phyloP scores from a whole-genome alignment of 2,888 invertebrate genomes.

The Lepidochitona cinerea region DNA sequence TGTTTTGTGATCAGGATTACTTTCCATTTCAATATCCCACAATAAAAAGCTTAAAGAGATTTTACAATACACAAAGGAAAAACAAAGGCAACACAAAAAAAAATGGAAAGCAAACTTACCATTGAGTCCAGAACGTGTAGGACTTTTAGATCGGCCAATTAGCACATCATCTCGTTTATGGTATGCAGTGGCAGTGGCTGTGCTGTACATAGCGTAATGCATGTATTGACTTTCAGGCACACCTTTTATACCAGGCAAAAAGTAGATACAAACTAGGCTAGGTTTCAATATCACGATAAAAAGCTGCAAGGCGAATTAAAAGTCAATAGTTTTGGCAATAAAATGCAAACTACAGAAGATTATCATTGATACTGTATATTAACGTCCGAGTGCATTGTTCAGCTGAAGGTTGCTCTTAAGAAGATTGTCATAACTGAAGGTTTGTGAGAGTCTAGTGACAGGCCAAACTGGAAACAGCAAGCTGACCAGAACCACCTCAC shows the following conservation, averaged over 20 bases:
- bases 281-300: no score
- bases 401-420: background rate
- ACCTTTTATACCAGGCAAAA: background rate
- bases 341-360: background rate
- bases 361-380: background rate
- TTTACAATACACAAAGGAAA: no score
- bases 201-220: background rate
- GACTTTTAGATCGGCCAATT: slow-evolving; percentile 7
- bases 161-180: slow-evolving; percentile 3
- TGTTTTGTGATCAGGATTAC: no score
- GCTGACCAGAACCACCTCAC: no score
- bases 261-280: background rate
- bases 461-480: no score
- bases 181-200: slow-evolving; percentile 10
- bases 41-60: no score
- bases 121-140: background rate
- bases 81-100: no score
- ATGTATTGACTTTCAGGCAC: background rate
- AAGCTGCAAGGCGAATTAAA: background rate
- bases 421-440: background rate
- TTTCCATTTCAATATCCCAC: no score
- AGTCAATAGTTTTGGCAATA: background rate
- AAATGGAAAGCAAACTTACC: slow-evolving; percentile 1
- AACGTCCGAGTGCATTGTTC: slow-evolving; percentile 7
- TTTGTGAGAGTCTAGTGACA: no score